Percentiles rank a stretch among this genome's conserved stretches.
phyloP scores from a whole-genome alignment of 2,113 vertebrate species.

The Platichthys stellatus region DNA sequence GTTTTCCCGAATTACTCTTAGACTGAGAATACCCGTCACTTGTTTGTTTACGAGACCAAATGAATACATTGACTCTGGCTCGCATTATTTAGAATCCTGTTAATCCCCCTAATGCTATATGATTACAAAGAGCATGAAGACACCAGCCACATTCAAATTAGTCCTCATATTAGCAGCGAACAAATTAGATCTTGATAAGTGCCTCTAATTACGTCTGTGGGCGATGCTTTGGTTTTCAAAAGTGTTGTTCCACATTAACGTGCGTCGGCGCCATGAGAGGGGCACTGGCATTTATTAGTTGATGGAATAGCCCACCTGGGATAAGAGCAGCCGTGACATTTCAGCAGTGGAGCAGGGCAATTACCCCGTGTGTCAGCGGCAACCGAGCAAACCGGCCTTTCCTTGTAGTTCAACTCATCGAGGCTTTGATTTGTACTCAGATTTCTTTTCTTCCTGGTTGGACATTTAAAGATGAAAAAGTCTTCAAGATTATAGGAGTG shows the following conservation, averaged over 20 bases:
- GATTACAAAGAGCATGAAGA: slow-evolving; percentile 50
- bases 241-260: slow-evolving; percentile 53
- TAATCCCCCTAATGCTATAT: slow-evolving; percentile 46
- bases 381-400: slow-evolving; percentile 58
- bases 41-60: slow-evolving; percentile 11
- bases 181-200: slow-evolving; percentile 67
- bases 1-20: not conserved
- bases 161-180: slow-evolving; percentile 29
- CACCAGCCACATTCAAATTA: slow-evolving; percentile 46
- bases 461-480: slow-evolving; percentile 24
- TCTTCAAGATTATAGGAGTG: not conserved
- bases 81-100: slow-evolving; percentile 18
- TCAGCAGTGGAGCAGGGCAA: slow-evolving; percentile 69
- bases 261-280: slow-evolving; percentile 50
- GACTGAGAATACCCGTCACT: not conserved
- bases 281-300: slow-evolving; percentile 73
- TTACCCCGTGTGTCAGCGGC: slow-evolving; percentile 72
- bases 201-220: slow-evolving; percentile 65
- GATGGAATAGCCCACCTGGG: slow-evolving; percentile 75
- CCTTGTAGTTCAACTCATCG: slow-evolving; percentile 53
- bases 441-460: slow-evolving; percentile 33
- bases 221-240: slow-evolving; percentile 54
- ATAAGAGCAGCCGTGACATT: slow-evolving; percentile 75
- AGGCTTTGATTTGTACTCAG: slow-evolving; percentile 39
- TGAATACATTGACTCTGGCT: slow-evolving; percentile 16